Base-by-base conservation (phyloP, 2,888 invertebrate genomes). In the Perithous albicinctus region DNA sequence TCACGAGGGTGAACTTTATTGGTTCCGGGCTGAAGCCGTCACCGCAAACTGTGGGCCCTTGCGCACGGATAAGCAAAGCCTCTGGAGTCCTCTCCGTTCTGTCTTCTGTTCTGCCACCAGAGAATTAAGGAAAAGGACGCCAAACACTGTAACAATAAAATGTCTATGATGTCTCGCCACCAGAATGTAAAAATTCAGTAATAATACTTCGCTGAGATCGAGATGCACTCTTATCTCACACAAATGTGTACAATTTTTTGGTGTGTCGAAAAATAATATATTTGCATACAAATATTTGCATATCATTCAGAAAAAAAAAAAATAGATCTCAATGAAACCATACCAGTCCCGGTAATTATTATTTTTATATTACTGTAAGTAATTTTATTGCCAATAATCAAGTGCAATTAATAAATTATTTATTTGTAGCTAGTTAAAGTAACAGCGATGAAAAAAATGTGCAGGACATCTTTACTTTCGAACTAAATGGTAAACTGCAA, bases 1-100 rank as follows among this genome's bases (percentile, higher is more conserved):
- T 72, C 79, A 61, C 75, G 75, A 61, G 67, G 69, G 61, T 70
- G 72, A 82, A 79, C 82, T 82, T 82, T 82, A 82, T 82, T 82
- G 79, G 82, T 79, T 82, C 75, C 75, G 79, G 43, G 41, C 72
- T 43, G 43, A 66, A 66, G 75, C 51, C 59, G 75, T 82, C 82
- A 72, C 79, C 75, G 79, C 56, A 35, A 56, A 72, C 61, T 64
- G 59, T 12, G 51, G 66, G 61, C 54, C 46, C 75, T 66, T 61
- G 72, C 72, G 75, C 79, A 51, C 75, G 79, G 75, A 78, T 79
- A 76, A 82, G 70, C 82, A 72, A 79, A 76, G 75, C 54, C 56
- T n/a, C n/a, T 20, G 59, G 26, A 26, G 61, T 59, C 63, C 73
- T 70, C 76, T 80, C n/a, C n/a, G n/a, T 80, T 66, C 83, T 83